phyloP scores from a whole-genome alignment of 2,797 vertebrate genomes.

The Sebastolobus altivelis region DNA sequence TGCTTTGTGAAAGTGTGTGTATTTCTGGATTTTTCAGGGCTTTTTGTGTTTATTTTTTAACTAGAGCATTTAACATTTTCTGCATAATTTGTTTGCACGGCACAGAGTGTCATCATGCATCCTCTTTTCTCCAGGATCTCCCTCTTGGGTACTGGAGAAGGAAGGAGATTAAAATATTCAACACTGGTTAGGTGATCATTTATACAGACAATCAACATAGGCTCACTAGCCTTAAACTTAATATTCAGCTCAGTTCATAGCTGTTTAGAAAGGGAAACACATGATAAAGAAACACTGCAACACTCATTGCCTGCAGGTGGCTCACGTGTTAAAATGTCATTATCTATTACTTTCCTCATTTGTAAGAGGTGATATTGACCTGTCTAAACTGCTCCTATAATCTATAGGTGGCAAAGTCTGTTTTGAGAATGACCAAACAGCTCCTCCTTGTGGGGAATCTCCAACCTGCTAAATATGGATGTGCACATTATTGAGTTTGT shows the following conservation, averaged over 20 bases:
- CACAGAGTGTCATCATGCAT: not conserved
- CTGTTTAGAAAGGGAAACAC: not conserved
- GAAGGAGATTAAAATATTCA: not conserved
- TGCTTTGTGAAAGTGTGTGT: not conserved
- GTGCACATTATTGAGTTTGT: not conserved
- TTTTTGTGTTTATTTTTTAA: not conserved
- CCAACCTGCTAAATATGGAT: not conserved
- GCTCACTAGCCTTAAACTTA: not conserved
- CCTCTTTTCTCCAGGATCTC: not conserved
- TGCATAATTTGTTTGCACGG: not conserved
- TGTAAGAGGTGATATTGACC: not conserved
- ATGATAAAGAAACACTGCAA: not conserved
- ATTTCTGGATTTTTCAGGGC: not conserved
- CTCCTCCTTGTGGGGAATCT: conserved; percentile 3
- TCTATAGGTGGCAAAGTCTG: not conserved
- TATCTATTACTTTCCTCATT: not conserved
- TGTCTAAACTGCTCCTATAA: not conserved
- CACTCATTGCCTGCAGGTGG: not conserved
- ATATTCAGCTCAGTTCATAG: not conserved
- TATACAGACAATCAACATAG: not conserved
- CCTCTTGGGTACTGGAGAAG: not conserved
- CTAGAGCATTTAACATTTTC: not conserved
- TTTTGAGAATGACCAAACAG: conserved; percentile 1
- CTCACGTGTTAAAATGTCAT: not conserved
- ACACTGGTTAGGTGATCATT: not conserved